Evolutionary conservation across 2,113 vertebrate genomes (phyloP), one percentile per base, ranked within the genome.

Genomic region (Corythoichthys intestinalis): DNA sequence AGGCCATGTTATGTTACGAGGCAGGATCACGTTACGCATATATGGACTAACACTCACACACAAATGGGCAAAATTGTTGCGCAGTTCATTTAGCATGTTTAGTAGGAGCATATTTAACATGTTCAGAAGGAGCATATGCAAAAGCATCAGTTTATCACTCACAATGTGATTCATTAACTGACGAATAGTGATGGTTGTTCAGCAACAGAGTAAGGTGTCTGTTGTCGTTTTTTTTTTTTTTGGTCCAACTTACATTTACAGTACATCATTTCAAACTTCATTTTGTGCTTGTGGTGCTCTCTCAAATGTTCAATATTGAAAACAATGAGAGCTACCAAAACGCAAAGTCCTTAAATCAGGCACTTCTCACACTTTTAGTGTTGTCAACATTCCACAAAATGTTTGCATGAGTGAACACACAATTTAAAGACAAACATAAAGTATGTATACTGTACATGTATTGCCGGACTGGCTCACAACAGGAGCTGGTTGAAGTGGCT

Each of bases 1-100:
- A 84, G 72, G 72, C 71, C 74, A 65, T 1, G 54, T 66, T 57
- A 28, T 57, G 61, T 44, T 28, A 28, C 20, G 20, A 28, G 20
- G 20, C 20, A 28, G 20, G 20, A 28, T 28, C 20, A 28, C 20
- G 20, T 28, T 28, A 28, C 35, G 67, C 71, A 68, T 53, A 74
- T 39, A 65, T 7, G 14, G 3, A 39, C 63, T 39, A 56, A 75
- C 39, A 70, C 48, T 75, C 13, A 15, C 60, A 58, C 17, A 68
- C 47, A 46, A 28, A 57, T 11, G 54, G 2, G 20, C 56, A 44
- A 44, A 44, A 44, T 44, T 44, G 41, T 8, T 7, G 4, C 6
- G 41, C 41, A 4, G 41, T 44, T 44, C 6, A 7, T 44, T 7
- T 44, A 44, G 41, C 41, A 8, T 44, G 41, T 44, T 44, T 8